Conservation (phyloP, 1,140 invertebrate genomes). For the Pentalonia nigronervosa region DNA sequence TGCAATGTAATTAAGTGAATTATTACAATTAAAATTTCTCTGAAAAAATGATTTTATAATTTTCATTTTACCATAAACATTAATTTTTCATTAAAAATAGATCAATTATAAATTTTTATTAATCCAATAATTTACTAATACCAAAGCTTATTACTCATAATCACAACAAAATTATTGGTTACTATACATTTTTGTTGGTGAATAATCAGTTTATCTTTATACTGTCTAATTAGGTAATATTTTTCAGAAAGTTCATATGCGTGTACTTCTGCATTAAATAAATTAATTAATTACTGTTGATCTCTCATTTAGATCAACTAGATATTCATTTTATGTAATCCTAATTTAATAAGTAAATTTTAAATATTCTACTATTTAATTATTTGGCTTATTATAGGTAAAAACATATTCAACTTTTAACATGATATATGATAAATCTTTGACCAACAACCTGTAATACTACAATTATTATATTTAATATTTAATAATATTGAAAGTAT, state of each 20-base stretch:
- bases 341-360: not conserved
- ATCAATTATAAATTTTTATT: not conserved
- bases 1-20: not conserved
- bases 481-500: not conserved
- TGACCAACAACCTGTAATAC: not conserved
- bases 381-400: not conserved
- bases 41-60: not conserved
- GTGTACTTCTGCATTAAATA: not conserved
- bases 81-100: not conserved
- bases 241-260: not conserved
- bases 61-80: not conserved
- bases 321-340: not conserved
- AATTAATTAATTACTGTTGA: not conserved
- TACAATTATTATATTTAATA: not conserved
- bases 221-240: slow-evolving; percentile 3
- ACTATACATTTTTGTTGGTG: not conserved
- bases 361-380: not conserved
- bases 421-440: not conserved
- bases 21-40: not conserved
- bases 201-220: not conserved
- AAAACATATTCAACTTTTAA: not conserved
- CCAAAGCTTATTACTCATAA: not conserved
- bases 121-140: not conserved
- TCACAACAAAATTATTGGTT: not conserved
- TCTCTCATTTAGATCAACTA: not conserved